Conservation (phyloP, 2,797 vertebrate species). For the Rhinoraja longicauda region DNA sequence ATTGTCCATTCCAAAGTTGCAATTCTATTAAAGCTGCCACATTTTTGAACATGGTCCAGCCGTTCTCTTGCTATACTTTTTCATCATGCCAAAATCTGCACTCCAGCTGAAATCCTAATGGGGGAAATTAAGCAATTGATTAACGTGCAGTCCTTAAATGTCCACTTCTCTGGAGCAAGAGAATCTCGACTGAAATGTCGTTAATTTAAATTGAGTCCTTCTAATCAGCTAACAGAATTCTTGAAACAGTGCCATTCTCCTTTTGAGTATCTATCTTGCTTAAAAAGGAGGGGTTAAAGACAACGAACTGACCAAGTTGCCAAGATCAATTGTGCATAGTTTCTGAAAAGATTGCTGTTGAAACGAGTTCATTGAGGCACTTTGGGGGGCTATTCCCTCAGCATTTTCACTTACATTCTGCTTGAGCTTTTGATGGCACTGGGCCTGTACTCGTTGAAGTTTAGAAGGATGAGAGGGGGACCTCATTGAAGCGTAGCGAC, state of each 20-base stretch:
- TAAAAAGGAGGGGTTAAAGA: neutral
- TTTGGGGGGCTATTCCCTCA: neutral
- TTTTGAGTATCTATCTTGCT: slow-evolving; percentile 2
- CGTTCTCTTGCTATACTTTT: neutral
- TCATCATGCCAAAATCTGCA: neutral
- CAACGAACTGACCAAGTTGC: neutral
- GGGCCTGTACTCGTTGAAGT: too few relatives aligned
- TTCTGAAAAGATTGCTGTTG: neutral
- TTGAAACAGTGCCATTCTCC: neutral
- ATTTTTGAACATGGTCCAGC: neutral
- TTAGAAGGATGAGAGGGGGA: too few relatives aligned
- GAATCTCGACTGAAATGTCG: neutral
- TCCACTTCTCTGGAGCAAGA: neutral
- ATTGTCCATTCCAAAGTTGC: neutral
- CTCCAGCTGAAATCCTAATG: neutral
- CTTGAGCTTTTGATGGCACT: too few relatives aligned
- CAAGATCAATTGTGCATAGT: neutral
- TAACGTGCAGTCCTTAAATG: neutral
- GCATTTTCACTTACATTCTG: neutral
- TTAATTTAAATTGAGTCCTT: slow-evolving; percentile 14
- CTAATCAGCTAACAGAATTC: neutral
- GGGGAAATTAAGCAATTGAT: slow-evolving; percentile 11
- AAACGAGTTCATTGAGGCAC: neutral
- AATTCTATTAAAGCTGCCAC: neutral
- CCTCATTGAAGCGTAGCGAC: too few relatives aligned